Conservation (phyloP, 2,888 invertebrate genomes). For the Apamea monoglypha region DNA sequence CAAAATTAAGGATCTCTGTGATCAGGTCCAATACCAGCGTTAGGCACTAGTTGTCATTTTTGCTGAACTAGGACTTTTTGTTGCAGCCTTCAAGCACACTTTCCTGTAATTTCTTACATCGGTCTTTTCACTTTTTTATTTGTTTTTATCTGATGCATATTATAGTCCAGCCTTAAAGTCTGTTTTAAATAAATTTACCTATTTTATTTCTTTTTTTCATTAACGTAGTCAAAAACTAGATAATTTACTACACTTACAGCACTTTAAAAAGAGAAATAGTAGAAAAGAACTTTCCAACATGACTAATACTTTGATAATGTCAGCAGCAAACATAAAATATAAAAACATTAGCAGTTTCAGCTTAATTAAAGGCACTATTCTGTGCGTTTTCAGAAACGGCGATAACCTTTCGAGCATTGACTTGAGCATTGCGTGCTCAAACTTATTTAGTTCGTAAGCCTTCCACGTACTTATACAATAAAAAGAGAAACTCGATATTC, state of each 20-base stretch:
- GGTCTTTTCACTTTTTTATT: not conserved
- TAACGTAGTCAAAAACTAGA: not conserved
- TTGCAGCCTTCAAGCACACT: no score
- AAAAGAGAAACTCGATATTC: constrained; percentile 47
- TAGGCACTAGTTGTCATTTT: not conserved
- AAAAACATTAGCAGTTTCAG: constrained; percentile 28
- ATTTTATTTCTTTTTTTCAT: not conserved
- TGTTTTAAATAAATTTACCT: not conserved
- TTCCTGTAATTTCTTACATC: not conserved
- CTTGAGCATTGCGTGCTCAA: constrained; percentile 71
- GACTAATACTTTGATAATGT: constrained; percentile 7
- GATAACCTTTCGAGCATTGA: constrained; percentile 70
- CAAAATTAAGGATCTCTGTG: not conserved
- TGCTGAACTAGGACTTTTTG: not conserved
- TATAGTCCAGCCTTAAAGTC: not conserved
- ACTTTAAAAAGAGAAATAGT: not conserved
- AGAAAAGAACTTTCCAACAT: not conserved
- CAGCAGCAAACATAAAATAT: constrained; percentile 35
- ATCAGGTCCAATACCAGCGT: not conserved
- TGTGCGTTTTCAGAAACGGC: constrained; percentile 64
- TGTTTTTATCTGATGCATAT: not conserved
- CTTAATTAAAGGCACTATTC: constrained; percentile 48
- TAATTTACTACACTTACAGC: no score
- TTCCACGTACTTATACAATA: constrained; percentile 43
- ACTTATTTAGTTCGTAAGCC: constrained; percentile 60